Evolutionary conservation across 2,113 vertebrate genomes (phyloP).

Genomic region (Silurus meridionalis): DNA sequence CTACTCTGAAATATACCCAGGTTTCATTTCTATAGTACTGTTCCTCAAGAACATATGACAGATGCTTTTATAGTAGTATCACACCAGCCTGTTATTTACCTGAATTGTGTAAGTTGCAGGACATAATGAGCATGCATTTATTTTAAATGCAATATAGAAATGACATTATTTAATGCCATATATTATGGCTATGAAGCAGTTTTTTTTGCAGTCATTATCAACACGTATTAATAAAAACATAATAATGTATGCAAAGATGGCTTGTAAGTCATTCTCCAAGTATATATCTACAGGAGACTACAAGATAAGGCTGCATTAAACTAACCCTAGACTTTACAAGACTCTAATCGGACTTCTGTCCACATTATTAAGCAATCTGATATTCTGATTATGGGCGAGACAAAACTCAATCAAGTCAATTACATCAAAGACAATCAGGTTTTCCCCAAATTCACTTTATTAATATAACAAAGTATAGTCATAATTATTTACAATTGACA

Average conservation of each 20-base stretch:
- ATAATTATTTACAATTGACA: constrained; percentile 90
- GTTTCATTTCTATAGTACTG: no score
- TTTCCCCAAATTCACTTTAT: constrained; percentile 63
- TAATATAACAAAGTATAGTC: constrained; percentile 74
- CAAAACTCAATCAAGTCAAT: background rate
- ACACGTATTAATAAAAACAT: background rate
- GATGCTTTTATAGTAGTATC: background rate
- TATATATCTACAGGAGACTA: background rate
- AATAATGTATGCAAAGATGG: background rate
- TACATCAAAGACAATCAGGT: constrained; percentile 21
- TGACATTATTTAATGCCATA: background rate
- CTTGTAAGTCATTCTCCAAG: background rate
- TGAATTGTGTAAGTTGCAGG: background rate
- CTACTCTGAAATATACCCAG: no score
- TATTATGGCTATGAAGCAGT: background rate
- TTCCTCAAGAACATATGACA: no score
- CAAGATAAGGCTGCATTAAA: background rate
- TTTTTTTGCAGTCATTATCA: background rate
- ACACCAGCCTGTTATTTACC: background rate
- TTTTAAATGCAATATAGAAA: background rate
- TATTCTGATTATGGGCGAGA: background rate
- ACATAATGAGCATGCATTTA: background rate
- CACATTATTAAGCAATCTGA: background rate
- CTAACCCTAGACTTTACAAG: background rate
- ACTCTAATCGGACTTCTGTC: background rate